phyloP scores from a whole-genome alignment of 2,888 invertebrate genomes.

The Graphium colonna region DNA sequence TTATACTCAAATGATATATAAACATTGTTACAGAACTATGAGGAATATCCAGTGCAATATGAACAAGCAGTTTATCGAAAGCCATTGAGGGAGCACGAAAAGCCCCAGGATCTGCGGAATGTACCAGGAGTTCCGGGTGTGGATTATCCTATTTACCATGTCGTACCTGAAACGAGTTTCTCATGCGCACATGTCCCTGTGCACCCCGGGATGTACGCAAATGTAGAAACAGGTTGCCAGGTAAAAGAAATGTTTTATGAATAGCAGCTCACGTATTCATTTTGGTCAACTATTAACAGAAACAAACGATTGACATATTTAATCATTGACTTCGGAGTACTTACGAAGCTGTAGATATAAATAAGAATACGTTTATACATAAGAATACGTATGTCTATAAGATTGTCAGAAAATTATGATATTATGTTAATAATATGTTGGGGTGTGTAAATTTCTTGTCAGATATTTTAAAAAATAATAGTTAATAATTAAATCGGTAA shows the following conservation, averaged over 20 bases:
- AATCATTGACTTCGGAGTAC: too few species aligned
- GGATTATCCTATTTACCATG: constrained; percentile 89
- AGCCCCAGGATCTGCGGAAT: constrained; percentile 88
- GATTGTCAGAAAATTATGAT: too few species aligned
- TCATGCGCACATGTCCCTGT: constrained; percentile 89
- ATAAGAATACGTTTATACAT: too few species aligned
- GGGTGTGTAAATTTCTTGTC: too few species aligned
- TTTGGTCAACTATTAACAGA: too few species aligned
- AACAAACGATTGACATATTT: too few species aligned
- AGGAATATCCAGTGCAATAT: constrained; percentile 54
- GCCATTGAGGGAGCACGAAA: constrained; percentile 79
- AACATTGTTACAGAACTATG: constrained; percentile 62
- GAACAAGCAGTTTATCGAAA: constrained; percentile 57
- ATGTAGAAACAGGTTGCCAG: constrained; percentile 93
- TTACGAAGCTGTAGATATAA: too few species aligned
- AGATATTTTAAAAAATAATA: too few species aligned
- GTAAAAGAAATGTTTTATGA: constrained; percentile 51
- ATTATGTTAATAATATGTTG: too few species aligned
- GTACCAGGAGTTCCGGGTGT: constrained; percentile 89
- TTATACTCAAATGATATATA: too few species aligned
- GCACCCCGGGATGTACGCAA: constrained; percentile 94
- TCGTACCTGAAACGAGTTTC: constrained; percentile 89
- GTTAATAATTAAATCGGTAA: too few species aligned
- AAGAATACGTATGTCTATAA: too few species aligned
- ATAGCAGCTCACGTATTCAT: background rate